Conservation (phyloP, 2,888 invertebrate species). For the Drosophila limbata region DNA sequence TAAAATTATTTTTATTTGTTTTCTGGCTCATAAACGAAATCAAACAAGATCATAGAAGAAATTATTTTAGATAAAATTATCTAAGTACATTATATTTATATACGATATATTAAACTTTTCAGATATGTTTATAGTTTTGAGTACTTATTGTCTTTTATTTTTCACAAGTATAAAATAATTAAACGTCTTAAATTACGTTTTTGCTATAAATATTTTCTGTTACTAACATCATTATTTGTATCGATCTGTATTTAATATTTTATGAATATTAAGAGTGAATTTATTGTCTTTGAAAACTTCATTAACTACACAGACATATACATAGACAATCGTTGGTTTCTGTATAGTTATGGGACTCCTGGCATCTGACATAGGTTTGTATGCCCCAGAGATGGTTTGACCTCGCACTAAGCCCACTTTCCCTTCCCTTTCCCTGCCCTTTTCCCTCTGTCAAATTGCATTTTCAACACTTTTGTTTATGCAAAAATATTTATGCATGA, state of each 20-base stretch:
- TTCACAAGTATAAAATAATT: no score
- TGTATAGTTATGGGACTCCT: not conserved
- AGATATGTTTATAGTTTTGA: no score
- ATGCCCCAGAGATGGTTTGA: conserved; percentile 59
- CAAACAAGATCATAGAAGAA: not conserved
- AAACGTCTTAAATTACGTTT: no score
- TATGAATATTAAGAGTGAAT: not conserved
- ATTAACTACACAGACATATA: no score
- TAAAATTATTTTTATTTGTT: no score
- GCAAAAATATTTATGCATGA: conserved; percentile 78
- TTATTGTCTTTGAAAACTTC: not conserved
- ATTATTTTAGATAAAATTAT: not conserved
- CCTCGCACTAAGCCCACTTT: conserved; percentile 57
- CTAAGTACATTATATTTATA: no score
- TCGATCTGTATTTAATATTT: not conserved
- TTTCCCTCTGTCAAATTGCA: conserved; percentile 64
- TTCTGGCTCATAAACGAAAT: not conserved
- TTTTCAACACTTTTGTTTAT: conserved; percentile 80
- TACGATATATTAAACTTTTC: no score
- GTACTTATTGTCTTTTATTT: no score
- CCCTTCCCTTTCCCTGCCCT: not conserved
- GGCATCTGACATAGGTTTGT: conserved; percentile 7
- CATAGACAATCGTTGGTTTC: not conserved
- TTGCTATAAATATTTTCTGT: not conserved
- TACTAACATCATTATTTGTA: not conserved